A percentile compares a stretch with the other conserved stretches of the same genome.
These are phyloP conservation scores for Sebastiscus albofasciatus DNA, from an alignment of 2,797 vertebrate genomes.

Conservation along the genomic window DNA sequence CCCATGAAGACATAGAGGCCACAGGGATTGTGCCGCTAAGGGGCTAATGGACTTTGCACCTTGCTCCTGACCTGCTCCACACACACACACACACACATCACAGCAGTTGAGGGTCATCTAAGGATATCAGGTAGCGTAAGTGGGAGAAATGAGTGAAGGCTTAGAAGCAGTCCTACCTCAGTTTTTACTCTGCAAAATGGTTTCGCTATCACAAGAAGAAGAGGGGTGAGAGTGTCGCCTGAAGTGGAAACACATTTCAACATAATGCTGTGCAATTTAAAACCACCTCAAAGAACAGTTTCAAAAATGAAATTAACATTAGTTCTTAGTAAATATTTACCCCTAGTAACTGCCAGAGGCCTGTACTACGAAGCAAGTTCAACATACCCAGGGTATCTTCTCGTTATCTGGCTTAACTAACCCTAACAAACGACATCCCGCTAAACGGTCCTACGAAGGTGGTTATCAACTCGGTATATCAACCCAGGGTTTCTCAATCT, in stretches of 20 bases:
- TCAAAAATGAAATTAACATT: neutral
- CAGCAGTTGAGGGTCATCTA: slow-evolving; percentile 25
- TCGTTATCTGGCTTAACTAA: too few species aligned
- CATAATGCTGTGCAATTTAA: neutral
- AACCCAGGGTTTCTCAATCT: too few species aligned
- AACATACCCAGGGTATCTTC: too few species aligned
- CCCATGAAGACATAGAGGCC: slow-evolving; percentile 20
- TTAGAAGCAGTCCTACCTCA: neutral
- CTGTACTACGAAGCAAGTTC: too few species aligned
- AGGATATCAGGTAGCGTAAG: slow-evolving; percentile 10
- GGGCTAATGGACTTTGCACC: slow-evolving; percentile 35
- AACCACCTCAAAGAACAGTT: neutral
- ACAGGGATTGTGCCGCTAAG: slow-evolving; percentile 18
- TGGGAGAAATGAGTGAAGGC: neutral
- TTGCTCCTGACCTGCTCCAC: neutral
- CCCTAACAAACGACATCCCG: neutral
- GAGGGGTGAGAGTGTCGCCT: neutral
- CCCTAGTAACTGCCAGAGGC: neutral
- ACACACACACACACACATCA: neutral
- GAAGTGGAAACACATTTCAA: neutral
- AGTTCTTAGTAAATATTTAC: neutral
- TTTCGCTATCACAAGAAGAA: neutral
- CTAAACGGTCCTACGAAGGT: too few species aligned
- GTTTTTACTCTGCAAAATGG: neutral
- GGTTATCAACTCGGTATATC: too few species aligned